Evolutionary conservation across 2,888 invertebrate genomes (phyloP), one percentile per base, ranked within the genome.

Genomic region (Chouioia cunea): DNA sequence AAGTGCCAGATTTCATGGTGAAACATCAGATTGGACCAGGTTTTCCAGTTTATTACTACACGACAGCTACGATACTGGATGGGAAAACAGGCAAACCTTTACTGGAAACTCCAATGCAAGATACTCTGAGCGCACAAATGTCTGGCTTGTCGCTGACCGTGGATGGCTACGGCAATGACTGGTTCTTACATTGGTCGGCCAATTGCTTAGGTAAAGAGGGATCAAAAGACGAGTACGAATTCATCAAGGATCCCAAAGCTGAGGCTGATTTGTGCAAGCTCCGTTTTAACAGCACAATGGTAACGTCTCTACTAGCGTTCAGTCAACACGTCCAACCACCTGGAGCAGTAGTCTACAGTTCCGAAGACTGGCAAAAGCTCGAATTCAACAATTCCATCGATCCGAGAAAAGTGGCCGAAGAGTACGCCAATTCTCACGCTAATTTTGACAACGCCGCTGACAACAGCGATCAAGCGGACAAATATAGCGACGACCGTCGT

Each of bases 151-250:
- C 89, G 0, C 78, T 91, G 54, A 88, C 89, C 16, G 87, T 89
- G 71, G 88, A 90, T 75, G 88, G 88, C 10, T 87, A 87, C 74
- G 93, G 93, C 0, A 92, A 92, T 76, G 94, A 95, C 82, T 89
- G 93, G 82, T 94, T 92, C 80, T 83, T 94, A 0, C 92, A 92
- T 81, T 95, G 94, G 94, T 90, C 91, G 44, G 89, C 91, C 0
- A 91, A 93, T 78, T 93, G 93, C 78, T 81, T 83, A 15, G 78
- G 81, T 46, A 79, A 83, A 53, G 88, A 85, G 70, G 86, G 86
- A 57, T 86, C 85, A 15, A 88, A 87, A 73, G 87, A 88, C 71
- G 86, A 87, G 23, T 89, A 89, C 77, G 87, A 87, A 71, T 89
- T 88, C 79, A 64, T 80, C 2, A 80, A 79, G 68, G 79, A 73